A percentile compares a stretch with the other conserved stretches of the same genome.
Evolutionary conservation across 2,797 vertebrate genomes (phyloP).

Genomic region (Parauchenoglanis ngamensis): DNA sequence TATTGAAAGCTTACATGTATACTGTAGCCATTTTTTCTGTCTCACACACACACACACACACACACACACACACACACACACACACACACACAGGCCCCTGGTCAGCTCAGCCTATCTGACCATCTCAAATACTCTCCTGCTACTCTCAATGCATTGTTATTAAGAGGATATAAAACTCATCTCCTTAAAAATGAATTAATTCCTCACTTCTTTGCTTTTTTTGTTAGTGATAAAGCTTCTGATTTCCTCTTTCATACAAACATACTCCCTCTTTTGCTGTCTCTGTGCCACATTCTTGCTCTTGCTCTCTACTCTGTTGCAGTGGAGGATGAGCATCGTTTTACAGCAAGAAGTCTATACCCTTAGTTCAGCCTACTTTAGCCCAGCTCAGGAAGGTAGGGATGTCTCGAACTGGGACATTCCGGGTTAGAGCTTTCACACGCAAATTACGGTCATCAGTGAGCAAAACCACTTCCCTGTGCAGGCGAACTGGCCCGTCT

Average conservation of each 20-base stretch:
- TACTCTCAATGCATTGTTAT: constrained; percentile 25
- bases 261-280: constrained; percentile 46
- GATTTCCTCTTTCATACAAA: constrained; percentile 38
- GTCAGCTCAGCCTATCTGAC: constrained; percentile 59
- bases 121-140: constrained; percentile 27
- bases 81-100: constrained; percentile 22
- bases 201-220: constrained; percentile 31
- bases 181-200: constrained; percentile 33
- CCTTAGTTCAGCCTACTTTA: constrained; percentile 85
- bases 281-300: constrained; percentile 61
- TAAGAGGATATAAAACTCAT: constrained; percentile 38
- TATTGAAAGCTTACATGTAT: background rate
- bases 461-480: constrained; percentile 93
- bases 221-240: background rate
- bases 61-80: background rate
- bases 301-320: constrained; percentile 64
- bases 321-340: constrained; percentile 71
- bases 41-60: no score
- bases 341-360: constrained; percentile 62
- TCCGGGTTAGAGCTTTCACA: constrained; percentile 94
- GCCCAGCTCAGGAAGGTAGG: constrained; percentile 90
- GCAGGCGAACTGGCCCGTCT: constrained; percentile 88
- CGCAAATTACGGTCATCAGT: constrained; percentile 97
- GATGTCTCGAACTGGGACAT: constrained; percentile 96
- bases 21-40: background rate